A percentile compares a stretch with the other conserved stretches of the same genome.
phyloP scores from a whole-genome alignment of 2,113 vertebrate species.

The Sceloporus undulatus region DNA sequence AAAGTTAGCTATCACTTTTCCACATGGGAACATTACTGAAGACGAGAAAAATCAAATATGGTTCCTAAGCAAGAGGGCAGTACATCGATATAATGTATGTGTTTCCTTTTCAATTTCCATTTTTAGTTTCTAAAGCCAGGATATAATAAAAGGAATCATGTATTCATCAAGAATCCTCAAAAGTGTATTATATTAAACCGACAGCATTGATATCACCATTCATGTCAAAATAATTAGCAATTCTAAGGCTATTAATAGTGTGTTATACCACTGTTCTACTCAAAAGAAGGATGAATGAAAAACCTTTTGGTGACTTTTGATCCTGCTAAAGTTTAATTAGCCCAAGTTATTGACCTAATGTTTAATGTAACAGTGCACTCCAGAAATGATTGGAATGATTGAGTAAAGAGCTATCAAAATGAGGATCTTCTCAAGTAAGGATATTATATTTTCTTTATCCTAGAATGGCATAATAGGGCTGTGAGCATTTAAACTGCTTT shows the following conservation, averaged over 20 bases:
- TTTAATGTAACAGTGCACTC: constrained; percentile 82
- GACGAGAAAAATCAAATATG: not conserved
- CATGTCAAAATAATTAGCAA: constrained; percentile 82
- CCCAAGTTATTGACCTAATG: constrained; percentile 80
- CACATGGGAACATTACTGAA: not conserved
- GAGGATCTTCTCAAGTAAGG: constrained; percentile 74
- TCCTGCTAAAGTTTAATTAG: constrained; percentile 84
- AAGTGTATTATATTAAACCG: constrained; percentile 75
- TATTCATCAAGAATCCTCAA: constrained; percentile 74
- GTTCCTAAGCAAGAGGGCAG: not conserved
- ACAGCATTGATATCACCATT: constrained; percentile 73
- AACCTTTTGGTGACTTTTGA: constrained; percentile 82
- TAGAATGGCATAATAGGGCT: constrained; percentile 67
- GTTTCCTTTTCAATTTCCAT: not conserved
- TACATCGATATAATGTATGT: not conserved
- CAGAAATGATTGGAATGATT: constrained; percentile 77
- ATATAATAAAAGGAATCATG: constrained; percentile 73
- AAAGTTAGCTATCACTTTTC: not conserved
- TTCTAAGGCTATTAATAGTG: constrained; percentile 77
- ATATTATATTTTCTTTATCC: constrained; percentile 67
- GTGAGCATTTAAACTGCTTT: constrained; percentile 73
- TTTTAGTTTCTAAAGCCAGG: constrained; percentile 61
- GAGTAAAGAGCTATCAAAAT: constrained; percentile 79
- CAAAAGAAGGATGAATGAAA: constrained; percentile 77
- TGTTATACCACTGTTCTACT: constrained; percentile 78